phyloP scores from a whole-genome alignment of 1,140 invertebrate genomes.

The Nasonia longicornis region DNA sequence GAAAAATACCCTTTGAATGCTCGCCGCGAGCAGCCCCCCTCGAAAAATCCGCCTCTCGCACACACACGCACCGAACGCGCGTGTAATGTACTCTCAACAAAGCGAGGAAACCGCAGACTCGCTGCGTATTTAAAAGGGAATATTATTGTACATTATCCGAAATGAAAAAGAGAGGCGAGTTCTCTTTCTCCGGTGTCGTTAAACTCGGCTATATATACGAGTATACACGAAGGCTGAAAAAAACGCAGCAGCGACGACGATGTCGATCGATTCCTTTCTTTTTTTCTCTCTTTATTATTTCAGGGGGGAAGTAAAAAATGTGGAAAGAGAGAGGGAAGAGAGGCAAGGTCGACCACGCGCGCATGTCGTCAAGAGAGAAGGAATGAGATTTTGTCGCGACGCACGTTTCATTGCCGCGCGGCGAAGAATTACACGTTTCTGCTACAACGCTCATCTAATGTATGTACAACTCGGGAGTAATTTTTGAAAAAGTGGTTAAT shows the following conservation, averaged over 20 bases:
- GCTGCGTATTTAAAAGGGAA: not conserved
- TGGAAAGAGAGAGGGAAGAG: not conserved
- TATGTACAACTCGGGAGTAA: not conserved
- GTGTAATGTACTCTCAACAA: not conserved
- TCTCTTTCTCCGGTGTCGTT: slow-evolving; percentile 5
- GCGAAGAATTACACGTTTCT: no score
- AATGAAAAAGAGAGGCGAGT: not conserved
- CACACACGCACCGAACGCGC: no score
- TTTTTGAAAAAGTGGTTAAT: not conserved
- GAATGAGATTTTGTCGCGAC: not conserved
- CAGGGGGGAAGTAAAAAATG: not conserved
- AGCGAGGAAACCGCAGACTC: not conserved
- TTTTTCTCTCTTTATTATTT: not conserved
- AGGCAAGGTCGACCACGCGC: not conserved
- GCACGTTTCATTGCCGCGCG: not conserved
- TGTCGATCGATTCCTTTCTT: not conserved
- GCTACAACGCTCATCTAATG: no score
- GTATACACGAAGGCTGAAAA: not conserved
- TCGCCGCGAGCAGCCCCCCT: no score
- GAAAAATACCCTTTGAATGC: slow-evolving; percentile 1
- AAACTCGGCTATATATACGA: not conserved
- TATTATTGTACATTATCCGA: slow-evolving; percentile 1
- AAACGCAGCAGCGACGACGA: not conserved
- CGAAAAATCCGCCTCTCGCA: no score
- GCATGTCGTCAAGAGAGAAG: not conserved